A percentile compares a stretch with the other conserved stretches of the same genome.
phyloP scores from a whole-genome alignment of 2,888 invertebrate genomes.

The Plebejus melissa region DNA sequence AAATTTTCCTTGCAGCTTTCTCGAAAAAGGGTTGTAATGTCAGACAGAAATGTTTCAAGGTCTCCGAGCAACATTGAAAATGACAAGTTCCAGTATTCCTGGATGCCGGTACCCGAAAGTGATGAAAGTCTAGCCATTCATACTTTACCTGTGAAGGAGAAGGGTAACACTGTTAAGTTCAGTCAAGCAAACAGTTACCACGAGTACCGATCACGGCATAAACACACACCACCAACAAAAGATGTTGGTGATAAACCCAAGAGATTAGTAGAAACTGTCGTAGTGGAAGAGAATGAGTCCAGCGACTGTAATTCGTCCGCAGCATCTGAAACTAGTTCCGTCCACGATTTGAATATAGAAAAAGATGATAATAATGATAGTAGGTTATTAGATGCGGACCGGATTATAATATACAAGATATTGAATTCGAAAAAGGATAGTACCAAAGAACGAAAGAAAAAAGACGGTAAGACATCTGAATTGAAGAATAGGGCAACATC shows the following conservation, averaged over 20 bases:
- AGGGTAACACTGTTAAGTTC: constrained; percentile 61
- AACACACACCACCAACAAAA: constrained; percentile 71
- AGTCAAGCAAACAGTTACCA: constrained; percentile 66
- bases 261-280: constrained; percentile 47
- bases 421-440: constrained; percentile 52
- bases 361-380: constrained; percentile 35
- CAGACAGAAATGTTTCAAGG: constrained; percentile 42
- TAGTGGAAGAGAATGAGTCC: constrained; percentile 44
- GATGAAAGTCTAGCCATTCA: constrained; percentile 61
- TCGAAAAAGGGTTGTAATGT: constrained; percentile 38
- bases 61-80: constrained; percentile 45
- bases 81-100: constrained; percentile 62
- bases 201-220: constrained; percentile 67
- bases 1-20: constrained; percentile 44
- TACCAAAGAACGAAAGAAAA: constrained; percentile 29
- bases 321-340: constrained; percentile 52
- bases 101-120: constrained; percentile 72
- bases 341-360: constrained; percentile 45
- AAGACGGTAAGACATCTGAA: neutral
- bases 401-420: constrained; percentile 68
- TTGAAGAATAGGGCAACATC: neutral
- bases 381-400: constrained; percentile 56
- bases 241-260: constrained; percentile 44
- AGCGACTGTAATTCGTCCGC: constrained; percentile 34
- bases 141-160: constrained; percentile 56